phyloP scores from a whole-genome alignment of 2,888 invertebrate species.

The Belgica antarctica region DNA sequence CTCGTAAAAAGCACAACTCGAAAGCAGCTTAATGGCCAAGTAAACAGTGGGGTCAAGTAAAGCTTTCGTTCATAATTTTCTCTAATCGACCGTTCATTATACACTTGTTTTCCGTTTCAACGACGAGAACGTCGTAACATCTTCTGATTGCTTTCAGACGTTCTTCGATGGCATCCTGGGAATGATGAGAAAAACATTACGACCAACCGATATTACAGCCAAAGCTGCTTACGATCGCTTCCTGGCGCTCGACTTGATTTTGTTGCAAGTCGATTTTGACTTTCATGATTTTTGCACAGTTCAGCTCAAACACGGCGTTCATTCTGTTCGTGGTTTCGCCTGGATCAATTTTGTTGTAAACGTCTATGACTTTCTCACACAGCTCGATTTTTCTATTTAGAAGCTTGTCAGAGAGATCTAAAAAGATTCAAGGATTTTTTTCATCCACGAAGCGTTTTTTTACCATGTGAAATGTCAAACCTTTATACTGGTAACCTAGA shows the following conservation, averaged over 20 bases:
- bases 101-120: slow-evolving; percentile 28
- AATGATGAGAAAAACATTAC: not conserved
- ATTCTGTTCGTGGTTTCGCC: slow-evolving; percentile 6
- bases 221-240: slow-evolving; percentile 25
- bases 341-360: slow-evolving; percentile 27
- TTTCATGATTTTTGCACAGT: slow-evolving; percentile 39
- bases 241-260: not conserved
- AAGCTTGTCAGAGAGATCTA: slow-evolving; percentile 18
- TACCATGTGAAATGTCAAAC: not conserved
- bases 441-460: not conserved
- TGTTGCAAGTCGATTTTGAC: not conserved
- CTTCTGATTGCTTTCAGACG: slow-evolving; percentile 13
- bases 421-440: not conserved
- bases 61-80: slow-evolving; percentile 35
- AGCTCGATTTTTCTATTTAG: slow-evolving; percentile 28
- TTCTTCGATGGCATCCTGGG: slow-evolving; percentile 19
- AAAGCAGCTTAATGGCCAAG: no score
- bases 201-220: not conserved
- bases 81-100: slow-evolving; percentile 38
- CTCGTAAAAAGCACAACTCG: no score
- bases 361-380: slow-evolving; percentile 12
- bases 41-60: no score
- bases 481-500: slow-evolving; percentile 30
- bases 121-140: slow-evolving; percentile 26
- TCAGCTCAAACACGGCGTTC: slow-evolving; percentile 36